Conservation (phyloP, 1,140 invertebrate species). For the Hypsibius dujardini region DNA sequence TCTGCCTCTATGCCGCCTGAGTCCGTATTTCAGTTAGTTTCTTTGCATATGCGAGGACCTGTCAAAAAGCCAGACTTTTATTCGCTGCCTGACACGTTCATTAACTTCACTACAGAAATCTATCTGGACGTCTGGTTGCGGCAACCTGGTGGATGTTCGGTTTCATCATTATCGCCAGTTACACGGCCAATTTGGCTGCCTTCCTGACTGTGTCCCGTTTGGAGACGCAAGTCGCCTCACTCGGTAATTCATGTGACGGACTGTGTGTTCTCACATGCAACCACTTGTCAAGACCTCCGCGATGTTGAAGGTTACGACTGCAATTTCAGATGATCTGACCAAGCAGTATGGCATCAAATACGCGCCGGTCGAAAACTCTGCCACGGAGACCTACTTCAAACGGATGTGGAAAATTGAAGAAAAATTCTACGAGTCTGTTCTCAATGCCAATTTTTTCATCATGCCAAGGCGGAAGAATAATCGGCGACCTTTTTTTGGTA, state of each 20-base stretch:
- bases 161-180: slow-evolving; percentile 94
- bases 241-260: too few species aligned
- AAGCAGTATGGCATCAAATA: slow-evolving; percentile 91
- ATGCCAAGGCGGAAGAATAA: slow-evolving; percentile 4
- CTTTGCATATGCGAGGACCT: too few species aligned
- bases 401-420: slow-evolving; percentile 88
- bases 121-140: slow-evolving; percentile 73
- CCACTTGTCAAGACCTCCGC: too few species aligned
- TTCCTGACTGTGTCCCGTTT: slow-evolving; percentile 77
- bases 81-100: too few species aligned
- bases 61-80: too few species aligned
- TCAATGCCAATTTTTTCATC: slow-evolving; percentile 16
- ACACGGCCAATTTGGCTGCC: slow-evolving; percentile 87
- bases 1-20: too few species aligned
- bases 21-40: too few species aligned
- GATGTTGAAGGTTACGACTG: too few species aligned
- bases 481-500: too few species aligned
- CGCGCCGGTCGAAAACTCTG: slow-evolving; percentile 57
- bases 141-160: slow-evolving; percentile 96
- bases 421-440: slow-evolving; percentile 72
- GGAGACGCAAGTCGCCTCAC: slow-evolving; percentile 75
- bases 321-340: slow-evolving; percentile 72
- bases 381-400: slow-evolving; percentile 75
- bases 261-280: too few species aligned
- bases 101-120: slow-evolving; percentile 60